phyloP scores from a whole-genome alignment of 1,140 invertebrate genomes.

The Acromyrmex heyeri region DNA sequence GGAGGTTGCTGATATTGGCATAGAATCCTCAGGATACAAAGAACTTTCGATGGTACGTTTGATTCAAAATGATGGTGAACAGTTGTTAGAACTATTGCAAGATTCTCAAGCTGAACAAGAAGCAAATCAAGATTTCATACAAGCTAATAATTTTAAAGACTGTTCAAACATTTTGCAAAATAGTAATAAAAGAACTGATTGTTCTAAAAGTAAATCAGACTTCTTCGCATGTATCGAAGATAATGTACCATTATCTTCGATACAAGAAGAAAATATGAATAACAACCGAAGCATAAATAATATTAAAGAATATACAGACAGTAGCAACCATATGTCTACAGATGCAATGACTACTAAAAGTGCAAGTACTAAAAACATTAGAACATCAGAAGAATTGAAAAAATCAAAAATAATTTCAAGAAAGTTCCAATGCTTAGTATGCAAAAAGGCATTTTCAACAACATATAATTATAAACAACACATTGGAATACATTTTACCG shows the following conservation, averaged over 20 bases:
- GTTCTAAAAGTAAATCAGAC: slow-evolving; percentile 32
- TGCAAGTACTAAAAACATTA: slow-evolving; percentile 5
- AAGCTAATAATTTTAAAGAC: slow-evolving; percentile 40
- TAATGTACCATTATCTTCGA: neutral
- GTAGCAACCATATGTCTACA: neutral
- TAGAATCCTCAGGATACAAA: slow-evolving; percentile 51
- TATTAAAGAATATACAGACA: neutral
- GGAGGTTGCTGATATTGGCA: slow-evolving; percentile 63
- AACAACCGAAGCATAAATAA: neutral
- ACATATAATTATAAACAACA: slow-evolving; percentile 83
- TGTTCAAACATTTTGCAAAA: slow-evolving; percentile 64
- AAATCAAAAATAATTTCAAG: slow-evolving; percentile 63
- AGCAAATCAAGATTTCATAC: slow-evolving; percentile 18
- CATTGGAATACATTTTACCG: slow-evolving; percentile 81
- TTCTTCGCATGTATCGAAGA: slow-evolving; percentile 40
- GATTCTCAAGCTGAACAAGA: slow-evolving; percentile 63
- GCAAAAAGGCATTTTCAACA: slow-evolving; percentile 81
- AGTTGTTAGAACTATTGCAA: slow-evolving; percentile 79
- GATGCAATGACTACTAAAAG: neutral
- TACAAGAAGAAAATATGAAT: slow-evolving; percentile 10
- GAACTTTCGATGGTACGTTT: slow-evolving; percentile 71
- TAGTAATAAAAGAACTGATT: slow-evolving; percentile 29
- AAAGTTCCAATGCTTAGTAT: slow-evolving; percentile 81
- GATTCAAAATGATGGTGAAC: slow-evolving; percentile 76
- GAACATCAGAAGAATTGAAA: slow-evolving; percentile 57